A percentile compares a stretch with the other conserved stretches of the same genome.
These are phyloP conservation scores for Drosophila leonis DNA, from an alignment of 2,888 invertebrate genomes.

Conservation along the genomic window DNA sequence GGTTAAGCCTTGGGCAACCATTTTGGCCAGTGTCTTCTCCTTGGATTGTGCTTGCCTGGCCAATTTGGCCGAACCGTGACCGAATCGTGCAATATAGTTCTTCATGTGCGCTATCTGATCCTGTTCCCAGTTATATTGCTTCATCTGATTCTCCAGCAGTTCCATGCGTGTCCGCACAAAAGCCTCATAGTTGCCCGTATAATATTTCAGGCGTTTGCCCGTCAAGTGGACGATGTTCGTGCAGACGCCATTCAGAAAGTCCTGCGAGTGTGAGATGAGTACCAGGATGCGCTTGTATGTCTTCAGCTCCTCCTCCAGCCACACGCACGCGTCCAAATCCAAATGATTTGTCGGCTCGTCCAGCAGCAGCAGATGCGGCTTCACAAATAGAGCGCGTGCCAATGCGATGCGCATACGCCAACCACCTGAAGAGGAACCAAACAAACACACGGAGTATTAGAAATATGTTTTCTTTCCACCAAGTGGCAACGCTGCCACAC, in stretches of 20 bases:
- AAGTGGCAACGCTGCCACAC: background rate
- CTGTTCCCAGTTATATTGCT: slow-evolving; percentile 99
- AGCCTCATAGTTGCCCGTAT: slow-evolving; percentile 98
- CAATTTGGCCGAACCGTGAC: slow-evolving; percentile 99
- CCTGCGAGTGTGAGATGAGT: slow-evolving; percentile 99
- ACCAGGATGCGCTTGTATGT: slow-evolving; percentile 98
- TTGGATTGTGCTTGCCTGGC: slow-evolving; percentile 99
- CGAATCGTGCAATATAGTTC: slow-evolving; percentile 99
- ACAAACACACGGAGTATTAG: background rate
- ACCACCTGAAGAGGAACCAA: slow-evolving; percentile 87
- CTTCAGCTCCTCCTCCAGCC: slow-evolving; percentile 99
- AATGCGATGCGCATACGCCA: slow-evolving; percentile 99
- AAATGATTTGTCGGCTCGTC: slow-evolving; percentile 99
- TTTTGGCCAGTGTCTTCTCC: slow-evolving; percentile 99
- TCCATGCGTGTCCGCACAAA: slow-evolving; percentile 97
- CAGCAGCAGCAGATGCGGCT: slow-evolving; percentile 97
- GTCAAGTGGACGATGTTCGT: slow-evolving; percentile 98
- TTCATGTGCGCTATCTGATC: slow-evolving; percentile 99
- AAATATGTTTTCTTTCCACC: background rate
- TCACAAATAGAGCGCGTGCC: slow-evolving; percentile 98
- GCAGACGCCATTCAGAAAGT: slow-evolving; percentile 99
- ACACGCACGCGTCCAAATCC: slow-evolving; percentile 99
- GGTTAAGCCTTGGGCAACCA: slow-evolving; percentile 99
- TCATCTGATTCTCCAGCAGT: slow-evolving; percentile 98
- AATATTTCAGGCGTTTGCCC: slow-evolving; percentile 96